phyloP scores from a whole-genome alignment of 2,888 invertebrate species.

The Sabatieria punctata region DNA sequence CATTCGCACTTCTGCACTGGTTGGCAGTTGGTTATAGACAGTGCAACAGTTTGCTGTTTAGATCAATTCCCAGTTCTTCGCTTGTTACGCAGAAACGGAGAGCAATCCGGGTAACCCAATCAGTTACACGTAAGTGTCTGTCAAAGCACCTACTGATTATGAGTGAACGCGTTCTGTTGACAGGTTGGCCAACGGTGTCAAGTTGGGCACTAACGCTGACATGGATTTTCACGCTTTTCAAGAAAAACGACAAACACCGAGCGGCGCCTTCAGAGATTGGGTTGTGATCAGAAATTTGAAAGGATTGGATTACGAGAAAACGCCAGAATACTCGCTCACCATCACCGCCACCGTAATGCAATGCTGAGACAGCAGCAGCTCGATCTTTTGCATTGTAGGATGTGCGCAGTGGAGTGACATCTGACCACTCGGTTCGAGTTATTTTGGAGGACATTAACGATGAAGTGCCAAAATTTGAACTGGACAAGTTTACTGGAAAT shows the following conservation, averaged over 20 bases:
- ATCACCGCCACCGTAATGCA: constrained; percentile 25
- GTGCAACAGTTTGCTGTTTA: constrained; percentile 6
- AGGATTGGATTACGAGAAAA: constrained; percentile 24
- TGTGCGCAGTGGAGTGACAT: constrained; percentile 18
- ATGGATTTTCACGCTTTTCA: constrained; percentile 25
- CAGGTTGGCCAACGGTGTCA: constrained; percentile 17
- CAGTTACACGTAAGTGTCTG: constrained; percentile 17
- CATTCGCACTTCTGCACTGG: background rate
- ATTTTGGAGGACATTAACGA: constrained; percentile 91
- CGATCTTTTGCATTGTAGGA: no score
- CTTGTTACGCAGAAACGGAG: constrained; percentile 20
- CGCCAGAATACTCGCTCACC: constrained; percentile 24
- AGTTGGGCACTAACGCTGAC: constrained; percentile 13
- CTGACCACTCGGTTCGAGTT: constrained; percentile 78
- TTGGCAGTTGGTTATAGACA: background rate
- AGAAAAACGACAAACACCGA: constrained; percentile 9
- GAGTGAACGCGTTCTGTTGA: no score
- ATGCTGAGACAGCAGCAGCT: no score
- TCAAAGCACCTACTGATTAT: no score
- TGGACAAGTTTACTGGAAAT: constrained; percentile 26
- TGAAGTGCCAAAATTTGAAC: constrained; percentile 45
- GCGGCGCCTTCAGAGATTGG: constrained; percentile 13
- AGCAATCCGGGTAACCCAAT: constrained; percentile 16
- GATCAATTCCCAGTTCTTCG: constrained; percentile 21
- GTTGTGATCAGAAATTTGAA: constrained; percentile 22